phyloP scores from a whole-genome alignment of 2,113 vertebrate genomes.

The Ornithorhynchus anatinus region DNA sequence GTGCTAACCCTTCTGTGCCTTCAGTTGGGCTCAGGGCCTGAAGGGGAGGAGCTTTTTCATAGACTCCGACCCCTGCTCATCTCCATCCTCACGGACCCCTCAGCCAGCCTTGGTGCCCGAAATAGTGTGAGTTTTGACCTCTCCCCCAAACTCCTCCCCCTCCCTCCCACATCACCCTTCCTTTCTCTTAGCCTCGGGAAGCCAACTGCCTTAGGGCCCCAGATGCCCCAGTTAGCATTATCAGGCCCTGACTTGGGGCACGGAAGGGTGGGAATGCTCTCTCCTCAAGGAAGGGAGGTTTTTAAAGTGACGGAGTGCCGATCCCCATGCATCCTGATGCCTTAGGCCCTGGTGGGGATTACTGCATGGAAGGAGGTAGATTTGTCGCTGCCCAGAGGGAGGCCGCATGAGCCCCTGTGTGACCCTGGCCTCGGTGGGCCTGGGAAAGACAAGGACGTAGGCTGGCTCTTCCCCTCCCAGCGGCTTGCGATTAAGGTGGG shows the following conservation, averaged over 20 bases:
- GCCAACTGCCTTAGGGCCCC: too few species aligned
- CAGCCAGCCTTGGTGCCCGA: conserved; percentile 77
- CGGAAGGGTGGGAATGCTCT: not conserved
- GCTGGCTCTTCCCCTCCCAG: not conserved
- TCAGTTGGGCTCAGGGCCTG: conserved; percentile 87
- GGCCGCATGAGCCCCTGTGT: not conserved
- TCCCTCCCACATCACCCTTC: fast-evolving
- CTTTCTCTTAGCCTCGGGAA: not conserved
- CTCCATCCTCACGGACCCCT: conserved; percentile 78
- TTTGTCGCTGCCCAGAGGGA: not conserved
- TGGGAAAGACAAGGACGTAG: not conserved
- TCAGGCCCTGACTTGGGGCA: not conserved
- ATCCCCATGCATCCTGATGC: too few species aligned
- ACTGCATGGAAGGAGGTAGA: too few species aligned
- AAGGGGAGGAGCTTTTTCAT: conserved; percentile 86
- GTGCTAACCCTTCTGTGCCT: conserved; percentile 87
- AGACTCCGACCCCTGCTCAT: conserved; percentile 81
- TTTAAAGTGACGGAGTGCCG: not conserved
- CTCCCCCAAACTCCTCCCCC: not conserved
- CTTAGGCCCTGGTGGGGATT: too few species aligned
- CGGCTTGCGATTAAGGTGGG: not conserved
- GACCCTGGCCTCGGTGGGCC: not conserved
- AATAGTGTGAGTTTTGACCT: conserved; percentile 82
- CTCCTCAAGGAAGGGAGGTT: not conserved
- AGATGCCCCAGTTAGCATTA: too few species aligned